A percentile compares a stretch with the other conserved stretches of the same genome.
phyloP scores from a whole-genome alignment of 2,113 vertebrate species.

The Spea multiplicata region DNA sequence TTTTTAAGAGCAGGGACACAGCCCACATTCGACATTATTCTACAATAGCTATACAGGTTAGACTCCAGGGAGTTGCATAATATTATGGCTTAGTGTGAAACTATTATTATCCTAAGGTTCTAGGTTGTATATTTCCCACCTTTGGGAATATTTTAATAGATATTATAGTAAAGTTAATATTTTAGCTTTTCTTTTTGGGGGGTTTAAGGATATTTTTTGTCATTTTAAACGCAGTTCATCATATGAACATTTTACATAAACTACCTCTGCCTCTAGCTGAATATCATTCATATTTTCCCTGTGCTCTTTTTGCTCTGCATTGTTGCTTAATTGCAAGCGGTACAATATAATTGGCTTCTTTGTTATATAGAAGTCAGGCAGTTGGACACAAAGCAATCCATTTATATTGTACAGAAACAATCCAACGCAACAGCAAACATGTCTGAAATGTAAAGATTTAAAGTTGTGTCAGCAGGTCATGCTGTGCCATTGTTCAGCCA shows the following conservation, averaged over 20 bases:
- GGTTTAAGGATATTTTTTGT: slow-evolving; percentile 12
- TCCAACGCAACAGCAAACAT: slow-evolving; percentile 36
- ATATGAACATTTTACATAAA: slow-evolving; percentile 57
- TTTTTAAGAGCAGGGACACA: too few relatives aligned
- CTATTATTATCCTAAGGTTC: too few relatives aligned
- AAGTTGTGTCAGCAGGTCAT: slow-evolving; percentile 25
- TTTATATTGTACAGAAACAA: slow-evolving; percentile 35
- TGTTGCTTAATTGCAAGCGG: slow-evolving; percentile 35
- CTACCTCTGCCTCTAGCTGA: slow-evolving; percentile 43
- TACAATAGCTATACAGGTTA: too few relatives aligned
- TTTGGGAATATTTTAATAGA: too few relatives aligned
- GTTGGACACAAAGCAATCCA: slow-evolving; percentile 27
- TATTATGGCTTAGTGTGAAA: too few relatives aligned
- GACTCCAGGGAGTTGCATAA: too few relatives aligned
- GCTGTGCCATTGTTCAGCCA: slow-evolving; percentile 20
- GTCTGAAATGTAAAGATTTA: slow-evolving; percentile 33
- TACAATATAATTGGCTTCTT: slow-evolving; percentile 34
- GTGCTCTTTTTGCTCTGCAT: background rate
- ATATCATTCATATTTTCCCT: slow-evolving; percentile 1
- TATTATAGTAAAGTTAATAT: too few relatives aligned
- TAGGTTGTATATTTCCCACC: too few relatives aligned
- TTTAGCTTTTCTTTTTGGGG: too few relatives aligned
- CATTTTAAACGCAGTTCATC: slow-evolving; percentile 54
- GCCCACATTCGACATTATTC: too few relatives aligned
- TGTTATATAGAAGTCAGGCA: slow-evolving; percentile 20